Evolutionary conservation across 2,797 vertebrate species (phyloP), one percentile per base, ranked within the genome.

Genomic region (Ptychadena robeensis): DNA sequence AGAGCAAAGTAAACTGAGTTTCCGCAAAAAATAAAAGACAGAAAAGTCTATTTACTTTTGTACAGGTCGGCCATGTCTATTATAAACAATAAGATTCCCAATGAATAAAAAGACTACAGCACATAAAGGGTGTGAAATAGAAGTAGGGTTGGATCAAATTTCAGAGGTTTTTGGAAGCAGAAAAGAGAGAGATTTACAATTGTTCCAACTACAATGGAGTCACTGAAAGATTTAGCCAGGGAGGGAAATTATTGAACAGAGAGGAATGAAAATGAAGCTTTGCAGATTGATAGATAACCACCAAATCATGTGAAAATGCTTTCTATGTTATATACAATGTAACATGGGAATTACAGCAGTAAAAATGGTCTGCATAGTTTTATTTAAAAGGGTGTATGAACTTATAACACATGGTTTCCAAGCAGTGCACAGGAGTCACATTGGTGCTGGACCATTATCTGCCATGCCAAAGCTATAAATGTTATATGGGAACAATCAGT

Each of bases 111-210:
- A 63, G 57, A 32, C n/a, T 75, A 18, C 65, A 38, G 71, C 44
- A 25, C 22, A 14, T 48, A 25, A 85, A 80, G 48, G 34, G 86
- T 89, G 81, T 69, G 1, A 7, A 86, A 84, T 76, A 80, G 86
- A 87, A 61, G 74, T 70, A n/a, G 73, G 37, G 48, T 40, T 75
- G 83, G 86, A 88, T 87, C 86, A 74, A 68, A 57, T 90, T 89
- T 92, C 87, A 86, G 88, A 90, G 87, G 73, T 76, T 83, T 84
- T 84, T 85, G 81, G 88, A 86, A 75, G 82, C 83, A 87, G 86
- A 88, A 84, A 3, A 85, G 87, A 86, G 87, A 81, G 85, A 86
- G 0, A 0, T 72, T 90, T 86, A 72, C 89, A 70, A 83, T 82
- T 82, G 86, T 88, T 87, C 83, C 71, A 64, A 48, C 76, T 88